A percentile compares a stretch with the other conserved stretches of the same genome.
Evolutionary conservation across 2,888 invertebrate species (phyloP).

Genomic region (Eupithecia abbreviata): DNA sequence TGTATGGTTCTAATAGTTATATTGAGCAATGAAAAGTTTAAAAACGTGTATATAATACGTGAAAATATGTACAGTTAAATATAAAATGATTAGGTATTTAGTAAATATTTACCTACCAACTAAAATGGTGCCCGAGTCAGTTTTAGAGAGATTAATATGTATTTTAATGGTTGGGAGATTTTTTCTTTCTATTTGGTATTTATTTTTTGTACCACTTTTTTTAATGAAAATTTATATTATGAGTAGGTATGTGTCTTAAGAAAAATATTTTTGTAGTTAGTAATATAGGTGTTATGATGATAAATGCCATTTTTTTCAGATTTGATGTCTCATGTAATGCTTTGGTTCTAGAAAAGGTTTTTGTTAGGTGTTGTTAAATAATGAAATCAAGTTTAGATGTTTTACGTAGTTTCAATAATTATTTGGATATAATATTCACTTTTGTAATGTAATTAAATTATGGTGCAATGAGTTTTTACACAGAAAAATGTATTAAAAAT

Average conservation of each 20-base stretch:
- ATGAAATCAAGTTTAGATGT: conserved; percentile 3
- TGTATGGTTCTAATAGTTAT: conserved; percentile 37
- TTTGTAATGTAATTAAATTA: background rate
- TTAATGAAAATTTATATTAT: conserved; percentile 52
- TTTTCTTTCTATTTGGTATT: background rate
- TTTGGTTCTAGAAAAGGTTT: conserved; percentile 17
- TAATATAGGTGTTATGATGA: conserved; percentile 35
- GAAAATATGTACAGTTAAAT: background rate
- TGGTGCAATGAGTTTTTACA: background rate
- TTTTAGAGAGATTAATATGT: conserved; percentile 3
- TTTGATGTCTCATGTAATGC: conserved; percentile 3
- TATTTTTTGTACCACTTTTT: conserved; percentile 3
- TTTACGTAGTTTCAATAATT: background rate
- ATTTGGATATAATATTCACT: background rate
- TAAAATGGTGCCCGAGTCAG: background rate
- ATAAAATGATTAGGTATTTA: background rate
- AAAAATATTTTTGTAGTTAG: conserved; percentile 71
- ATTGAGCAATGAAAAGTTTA: conserved; percentile 45
- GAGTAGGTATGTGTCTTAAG: conserved; percentile 52
- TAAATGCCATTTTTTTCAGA: conserved; percentile 16
- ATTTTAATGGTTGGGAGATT: background rate
- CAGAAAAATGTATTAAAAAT: background rate
- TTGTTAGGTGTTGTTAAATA: conserved; percentile 33
- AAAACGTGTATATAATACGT: background rate
- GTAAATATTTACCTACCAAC: background rate